Conservation (phyloP, 2,113 vertebrate genomes). For the Leptobrachium ailaonicum region DNA sequence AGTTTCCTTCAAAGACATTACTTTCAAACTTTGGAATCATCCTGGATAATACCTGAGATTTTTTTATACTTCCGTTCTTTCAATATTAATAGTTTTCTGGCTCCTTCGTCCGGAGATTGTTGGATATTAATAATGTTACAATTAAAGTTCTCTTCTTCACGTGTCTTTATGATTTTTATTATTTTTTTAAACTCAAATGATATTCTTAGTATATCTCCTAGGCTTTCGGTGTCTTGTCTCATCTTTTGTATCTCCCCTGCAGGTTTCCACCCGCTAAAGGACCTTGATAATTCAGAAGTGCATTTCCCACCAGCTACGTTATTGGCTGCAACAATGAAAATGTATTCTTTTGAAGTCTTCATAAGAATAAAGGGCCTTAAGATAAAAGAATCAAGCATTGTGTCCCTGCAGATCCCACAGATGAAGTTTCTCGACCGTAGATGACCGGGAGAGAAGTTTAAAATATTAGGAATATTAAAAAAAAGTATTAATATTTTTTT, state of each 20-base stretch:
- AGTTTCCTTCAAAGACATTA: too few relatives aligned
- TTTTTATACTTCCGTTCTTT: too few relatives aligned
- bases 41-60: too few relatives aligned
- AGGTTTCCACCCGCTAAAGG: conserved; percentile 26
- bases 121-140: conserved; percentile 33
- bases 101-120: background rate
- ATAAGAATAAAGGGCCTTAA: conserved; percentile 34
- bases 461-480: background rate
- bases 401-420: conserved; percentile 10
- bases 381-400: conserved; percentile 32
- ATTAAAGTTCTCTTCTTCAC: conserved; percentile 22
- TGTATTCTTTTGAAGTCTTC: conserved; percentile 45
- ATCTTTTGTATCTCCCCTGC: conserved; percentile 36
- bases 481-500: background rate
- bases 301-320: conserved; percentile 37
- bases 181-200: conserved; percentile 4
- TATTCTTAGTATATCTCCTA: conserved; percentile 15
- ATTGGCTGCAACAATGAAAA: conserved; percentile 41
- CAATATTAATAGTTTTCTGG: background rate
- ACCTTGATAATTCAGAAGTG: conserved; percentile 37
- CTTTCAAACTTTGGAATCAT: too few relatives aligned
- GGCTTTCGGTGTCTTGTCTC: background rate
- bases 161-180: background rate
- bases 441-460: conserved; percentile 6
- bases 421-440: background rate